Evolutionary conservation across 2,113 vertebrate species (phyloP).

Genomic region (Tylochromis polylepis): DNA sequence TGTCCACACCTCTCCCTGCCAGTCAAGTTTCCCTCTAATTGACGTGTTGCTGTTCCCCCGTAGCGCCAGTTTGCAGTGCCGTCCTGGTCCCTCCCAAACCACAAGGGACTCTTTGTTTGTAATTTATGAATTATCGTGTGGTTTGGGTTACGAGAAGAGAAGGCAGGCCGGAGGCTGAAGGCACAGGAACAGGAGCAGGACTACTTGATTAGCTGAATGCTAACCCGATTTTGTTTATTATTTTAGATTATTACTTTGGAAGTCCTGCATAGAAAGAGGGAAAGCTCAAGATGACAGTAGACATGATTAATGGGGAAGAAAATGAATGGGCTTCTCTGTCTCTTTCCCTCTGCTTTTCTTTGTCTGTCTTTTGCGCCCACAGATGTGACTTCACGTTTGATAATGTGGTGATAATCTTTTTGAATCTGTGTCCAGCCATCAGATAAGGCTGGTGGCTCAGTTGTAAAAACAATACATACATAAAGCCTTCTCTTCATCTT

Average conservation of each 20-base stretch:
- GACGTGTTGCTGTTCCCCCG: conserved; percentile 1
- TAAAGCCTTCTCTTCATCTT: neutral
- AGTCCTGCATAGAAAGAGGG: neutral
- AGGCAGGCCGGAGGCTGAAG: neutral
- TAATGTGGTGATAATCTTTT: conserved; percentile 21
- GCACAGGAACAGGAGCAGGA: conserved; percentile 22
- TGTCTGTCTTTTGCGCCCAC: neutral
- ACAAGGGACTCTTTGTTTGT: conserved; percentile 68
- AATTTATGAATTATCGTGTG: conserved; percentile 67
- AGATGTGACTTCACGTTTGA: conserved; percentile 14
- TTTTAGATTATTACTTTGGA: conserved; percentile 12
- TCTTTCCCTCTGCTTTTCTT: neutral
- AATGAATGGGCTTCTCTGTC: neutral
- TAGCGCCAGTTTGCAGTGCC: conserved; percentile 12
- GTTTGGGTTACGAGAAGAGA: conserved; percentile 51
- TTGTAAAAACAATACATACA: conserved; percentile 7
- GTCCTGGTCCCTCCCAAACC: conserved; percentile 51
- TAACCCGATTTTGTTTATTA: conserved; percentile 14
- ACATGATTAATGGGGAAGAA: neutral
- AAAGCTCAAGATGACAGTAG: neutral
- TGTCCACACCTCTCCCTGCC: conserved; percentile 22
- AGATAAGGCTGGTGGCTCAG: conserved; percentile 20
- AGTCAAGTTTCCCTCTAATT: conserved; percentile 30
- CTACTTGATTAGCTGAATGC: conserved; percentile 22
- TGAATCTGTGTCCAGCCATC: conserved; percentile 25